These are phyloP conservation scores for Ailurus styani DNA, from an alignment of 2,113 vertebrate species.

Conservation along the genomic window DNA sequence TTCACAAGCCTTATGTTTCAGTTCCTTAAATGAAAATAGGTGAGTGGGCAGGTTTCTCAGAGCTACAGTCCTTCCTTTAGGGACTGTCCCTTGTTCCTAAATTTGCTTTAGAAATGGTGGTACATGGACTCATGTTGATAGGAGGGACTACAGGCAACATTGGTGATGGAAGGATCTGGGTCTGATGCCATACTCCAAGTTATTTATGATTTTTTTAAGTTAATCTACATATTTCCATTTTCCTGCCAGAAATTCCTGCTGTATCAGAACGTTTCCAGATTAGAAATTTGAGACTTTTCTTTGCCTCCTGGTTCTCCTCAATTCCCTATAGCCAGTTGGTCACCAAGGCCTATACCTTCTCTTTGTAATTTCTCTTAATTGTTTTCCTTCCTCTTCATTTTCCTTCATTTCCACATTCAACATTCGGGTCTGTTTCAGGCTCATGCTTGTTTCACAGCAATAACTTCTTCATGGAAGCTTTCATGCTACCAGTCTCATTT, in stretches of 20 bases:
- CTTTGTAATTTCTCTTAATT: neutral
- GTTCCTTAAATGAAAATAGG: constrained; percentile 62
- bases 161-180: neutral
- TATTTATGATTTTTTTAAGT: neutral
- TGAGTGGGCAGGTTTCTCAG: constrained; percentile 47
- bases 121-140: neutral
- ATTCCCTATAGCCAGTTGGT: neutral
- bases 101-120: neutral
- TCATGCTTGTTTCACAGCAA: neutral
- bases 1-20: constrained; percentile 44
- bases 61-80: neutral
- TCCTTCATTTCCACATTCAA: neutral
- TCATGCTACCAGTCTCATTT: neutral
- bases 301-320: neutral
- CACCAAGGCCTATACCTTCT: neutral
- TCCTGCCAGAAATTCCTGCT: neutral
- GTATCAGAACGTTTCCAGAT: neutral
- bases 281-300: neutral
- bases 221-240: neutral
- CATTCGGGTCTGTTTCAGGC: neutral
- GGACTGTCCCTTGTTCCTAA: neutral
- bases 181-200: neutral
- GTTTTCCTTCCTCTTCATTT: neutral
- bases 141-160: neutral
- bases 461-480: neutral